Evolutionary conservation across 1,140 invertebrate species (phyloP).

Genomic region (Drosophila carrolli): DNA sequence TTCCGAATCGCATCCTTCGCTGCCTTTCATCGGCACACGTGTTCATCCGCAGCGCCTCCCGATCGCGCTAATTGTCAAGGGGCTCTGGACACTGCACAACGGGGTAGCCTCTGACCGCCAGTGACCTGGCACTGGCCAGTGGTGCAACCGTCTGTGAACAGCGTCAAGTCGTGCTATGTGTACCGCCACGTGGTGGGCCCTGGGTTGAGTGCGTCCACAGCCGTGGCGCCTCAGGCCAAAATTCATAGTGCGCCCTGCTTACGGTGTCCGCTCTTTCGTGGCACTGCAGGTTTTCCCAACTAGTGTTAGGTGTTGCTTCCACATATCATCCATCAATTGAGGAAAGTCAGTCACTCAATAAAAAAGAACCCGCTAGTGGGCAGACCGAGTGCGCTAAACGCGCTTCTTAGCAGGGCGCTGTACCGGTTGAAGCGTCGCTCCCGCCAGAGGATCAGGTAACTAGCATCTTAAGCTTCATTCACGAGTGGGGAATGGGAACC

Average conservation of each 20-base stretch:
- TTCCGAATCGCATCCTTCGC: conserved; percentile 4
- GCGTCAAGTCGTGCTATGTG: conserved; percentile 84
- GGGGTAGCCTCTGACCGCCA: conserved; percentile 84
- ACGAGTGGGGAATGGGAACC: not conserved
- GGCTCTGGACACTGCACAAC: conserved; percentile 84
- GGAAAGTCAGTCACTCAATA: not conserved
- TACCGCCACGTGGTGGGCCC: conserved; percentile 84
- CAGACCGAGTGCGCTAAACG: conserved; percentile 52
- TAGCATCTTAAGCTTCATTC: conserved; percentile 9
- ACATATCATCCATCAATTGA: too few relatives aligned
- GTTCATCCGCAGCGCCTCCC: conserved; percentile 20
- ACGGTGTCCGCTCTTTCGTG: conserved; percentile 47
- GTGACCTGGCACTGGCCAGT: conserved; percentile 83
- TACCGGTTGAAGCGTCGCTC: not conserved
- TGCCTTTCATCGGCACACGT: conserved; percentile 25
- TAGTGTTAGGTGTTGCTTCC: not conserved
- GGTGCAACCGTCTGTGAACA: conserved; percentile 84
- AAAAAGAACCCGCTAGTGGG: conserved; percentile 22
- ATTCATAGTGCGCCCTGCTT: conserved; percentile 84
- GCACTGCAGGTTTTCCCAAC: conserved; percentile 77
- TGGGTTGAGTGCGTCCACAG: conserved; percentile 75
- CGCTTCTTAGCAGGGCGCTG: conserved; percentile 58
- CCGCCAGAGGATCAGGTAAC: conserved; percentile 41
- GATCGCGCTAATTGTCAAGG: conserved; percentile 32
- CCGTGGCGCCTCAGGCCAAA: conserved; percentile 79